A percentile compares a stretch with the other conserved stretches of the same genome.
Conservation (phyloP, 2,888 invertebrate genomes). For the Melanchra persicariae region DNA sequence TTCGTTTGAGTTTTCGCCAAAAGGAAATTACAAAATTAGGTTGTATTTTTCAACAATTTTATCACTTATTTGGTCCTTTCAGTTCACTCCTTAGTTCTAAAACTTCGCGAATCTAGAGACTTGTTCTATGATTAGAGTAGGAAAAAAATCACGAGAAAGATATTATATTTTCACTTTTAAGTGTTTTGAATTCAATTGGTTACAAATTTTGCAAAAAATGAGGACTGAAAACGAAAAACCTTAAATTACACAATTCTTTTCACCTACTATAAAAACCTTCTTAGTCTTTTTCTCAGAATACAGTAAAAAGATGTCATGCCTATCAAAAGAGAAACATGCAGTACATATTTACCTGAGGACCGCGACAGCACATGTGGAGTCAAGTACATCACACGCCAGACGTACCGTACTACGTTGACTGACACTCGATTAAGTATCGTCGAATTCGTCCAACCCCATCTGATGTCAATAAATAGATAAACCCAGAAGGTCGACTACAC, state of each 20-base stretch:
- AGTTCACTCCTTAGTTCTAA: too few relatives aligned
- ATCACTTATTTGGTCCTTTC: too few relatives aligned
- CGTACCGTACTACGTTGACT: constrained; percentile 31
- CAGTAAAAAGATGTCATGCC: constrained; percentile 6
- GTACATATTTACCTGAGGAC: constrained; percentile 29
- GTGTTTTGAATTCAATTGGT: neutral
- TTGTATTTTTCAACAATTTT: too few relatives aligned
- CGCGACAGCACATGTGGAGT: constrained; percentile 27
- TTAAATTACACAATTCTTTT: too few relatives aligned
- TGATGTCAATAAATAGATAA: constrained; percentile 9
- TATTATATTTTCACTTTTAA: too few relatives aligned
- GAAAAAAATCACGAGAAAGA: too few relatives aligned
- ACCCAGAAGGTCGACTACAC: neutral
- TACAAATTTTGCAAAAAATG: neutral
- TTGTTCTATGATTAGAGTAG: too few relatives aligned
- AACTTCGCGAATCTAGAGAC: too few relatives aligned
- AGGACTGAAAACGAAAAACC: neutral
- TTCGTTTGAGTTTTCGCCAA: too few relatives aligned
- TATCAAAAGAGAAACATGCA: constrained; percentile 17
- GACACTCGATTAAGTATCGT: constrained; percentile 62
- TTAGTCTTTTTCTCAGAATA: neutral
- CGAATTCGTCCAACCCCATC: constrained; percentile 33
- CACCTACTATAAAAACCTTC: neutral
- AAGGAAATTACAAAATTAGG: too few relatives aligned
- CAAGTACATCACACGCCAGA: constrained; percentile 39